Evolutionary conservation across 2,113 vertebrate genomes (phyloP).

Genomic region (Paramormyrops kingsleyae): DNA sequence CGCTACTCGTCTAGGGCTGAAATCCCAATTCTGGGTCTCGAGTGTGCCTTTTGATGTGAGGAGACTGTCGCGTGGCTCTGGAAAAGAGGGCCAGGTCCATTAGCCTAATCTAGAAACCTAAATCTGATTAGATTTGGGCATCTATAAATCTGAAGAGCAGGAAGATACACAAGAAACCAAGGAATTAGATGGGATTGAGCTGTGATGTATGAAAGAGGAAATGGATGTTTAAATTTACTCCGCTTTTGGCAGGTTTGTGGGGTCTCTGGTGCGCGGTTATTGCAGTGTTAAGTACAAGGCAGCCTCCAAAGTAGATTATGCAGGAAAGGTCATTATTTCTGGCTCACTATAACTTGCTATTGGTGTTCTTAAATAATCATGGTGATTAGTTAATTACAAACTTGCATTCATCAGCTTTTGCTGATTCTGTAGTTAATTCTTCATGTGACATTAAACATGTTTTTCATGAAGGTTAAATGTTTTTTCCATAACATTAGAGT

Average conservation of each 20-base stretch:
- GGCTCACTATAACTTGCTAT: background rate
- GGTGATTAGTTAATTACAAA: background rate
- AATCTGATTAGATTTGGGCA: background rate
- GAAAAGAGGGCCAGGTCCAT: background rate
- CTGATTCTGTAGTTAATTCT: background rate
- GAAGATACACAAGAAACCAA: background rate
- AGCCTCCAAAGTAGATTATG: background rate
- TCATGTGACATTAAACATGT: background rate
- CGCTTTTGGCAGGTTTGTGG: background rate
- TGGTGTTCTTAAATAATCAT: background rate
- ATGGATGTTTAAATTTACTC: constrained; percentile 11
- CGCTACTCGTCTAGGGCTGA: background rate
- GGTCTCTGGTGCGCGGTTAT: background rate
- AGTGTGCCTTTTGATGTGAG: background rate
- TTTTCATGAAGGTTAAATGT: background rate
- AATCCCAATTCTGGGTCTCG: background rate
- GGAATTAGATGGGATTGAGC: background rate
- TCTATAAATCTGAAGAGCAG: background rate
- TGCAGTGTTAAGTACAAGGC: background rate
- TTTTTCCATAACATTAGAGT: background rate
- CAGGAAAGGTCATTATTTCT: background rate
- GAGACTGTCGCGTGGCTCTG: background rate
- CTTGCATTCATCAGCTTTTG: background rate
- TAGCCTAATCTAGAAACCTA: background rate
- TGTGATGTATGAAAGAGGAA: constrained; percentile 4